phyloP scores from a whole-genome alignment of 2,113 vertebrate genomes.

The Morone saxatilis region DNA sequence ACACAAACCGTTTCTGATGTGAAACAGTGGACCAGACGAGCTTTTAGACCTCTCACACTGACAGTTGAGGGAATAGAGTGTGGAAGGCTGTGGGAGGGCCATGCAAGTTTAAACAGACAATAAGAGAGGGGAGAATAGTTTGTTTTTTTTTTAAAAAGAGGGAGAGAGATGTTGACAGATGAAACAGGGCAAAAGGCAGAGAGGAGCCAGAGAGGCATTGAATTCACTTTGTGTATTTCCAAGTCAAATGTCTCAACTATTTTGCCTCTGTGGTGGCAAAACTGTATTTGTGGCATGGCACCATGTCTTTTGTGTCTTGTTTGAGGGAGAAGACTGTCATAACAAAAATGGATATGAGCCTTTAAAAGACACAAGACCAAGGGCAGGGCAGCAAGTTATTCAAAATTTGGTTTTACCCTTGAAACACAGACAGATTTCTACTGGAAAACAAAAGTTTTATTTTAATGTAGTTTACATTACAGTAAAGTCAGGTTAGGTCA shows the following conservation, averaged over 20 bases:
- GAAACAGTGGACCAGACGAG: conserved; percentile 76
- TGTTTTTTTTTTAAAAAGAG: conserved; percentile 50
- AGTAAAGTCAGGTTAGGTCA: neutral
- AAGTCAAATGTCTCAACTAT: conserved; percentile 70
- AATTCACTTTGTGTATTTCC: conserved; percentile 76
- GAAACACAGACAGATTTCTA: conserved; percentile 1
- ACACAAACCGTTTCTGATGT: conserved; percentile 84
- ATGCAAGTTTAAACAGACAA: conserved; percentile 87
- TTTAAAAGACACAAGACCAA: conserved; percentile 41
- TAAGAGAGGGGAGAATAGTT: conserved; percentile 72
- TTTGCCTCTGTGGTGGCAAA: conserved; percentile 50
- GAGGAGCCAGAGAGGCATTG: conserved; percentile 56
- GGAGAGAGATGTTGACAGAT: conserved; percentile 70
- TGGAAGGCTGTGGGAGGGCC: conserved; percentile 57
- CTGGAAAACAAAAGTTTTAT: neutral
- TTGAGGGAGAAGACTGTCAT: conserved; percentile 47
- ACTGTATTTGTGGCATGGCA: conserved; percentile 46
- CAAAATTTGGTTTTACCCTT: conserved; percentile 14
- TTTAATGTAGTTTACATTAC: conserved; percentile 8
- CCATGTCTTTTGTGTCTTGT: conserved; percentile 48
- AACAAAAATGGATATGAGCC: conserved; percentile 35
- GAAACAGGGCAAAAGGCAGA: conserved; percentile 57
- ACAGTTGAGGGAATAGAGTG: conserved; percentile 81
- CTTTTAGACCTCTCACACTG: conserved; percentile 82
- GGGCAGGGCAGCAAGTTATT: conserved; percentile 20